Conservation (phyloP, 2,888 invertebrate species). For the Celastrina argiolus region DNA sequence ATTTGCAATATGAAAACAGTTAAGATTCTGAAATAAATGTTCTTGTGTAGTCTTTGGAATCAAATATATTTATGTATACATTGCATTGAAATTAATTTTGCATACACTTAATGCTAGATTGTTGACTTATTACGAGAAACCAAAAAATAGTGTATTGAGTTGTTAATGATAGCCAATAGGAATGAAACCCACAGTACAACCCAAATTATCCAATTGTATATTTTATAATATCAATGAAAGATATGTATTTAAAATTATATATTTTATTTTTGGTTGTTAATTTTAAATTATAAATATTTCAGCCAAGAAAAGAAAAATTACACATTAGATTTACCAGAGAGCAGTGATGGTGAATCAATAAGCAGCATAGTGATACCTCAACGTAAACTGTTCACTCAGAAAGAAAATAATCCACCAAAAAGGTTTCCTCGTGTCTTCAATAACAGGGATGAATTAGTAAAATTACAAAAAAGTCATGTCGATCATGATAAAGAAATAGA, state of each 20-base stretch:
- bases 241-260: not conserved
- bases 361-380: slow-evolving; percentile 62
- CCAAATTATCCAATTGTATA: too few species aligned
- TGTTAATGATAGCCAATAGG: too few species aligned
- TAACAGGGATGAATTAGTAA: slow-evolving; percentile 47
- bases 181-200: too few species aligned
- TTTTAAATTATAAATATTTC: slow-evolving; percentile 34
- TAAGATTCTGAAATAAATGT: too few species aligned
- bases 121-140: too few species aligned
- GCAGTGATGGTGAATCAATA: slow-evolving; percentile 64
- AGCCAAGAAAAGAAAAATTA: slow-evolving; percentile 56
- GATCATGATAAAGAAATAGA: slow-evolving; percentile 44
- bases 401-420: slow-evolving; percentile 46
- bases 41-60: too few species aligned
- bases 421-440: slow-evolving; percentile 46
- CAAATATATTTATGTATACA: too few species aligned
- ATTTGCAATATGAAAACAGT: too few species aligned
- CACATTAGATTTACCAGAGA: slow-evolving; percentile 56
- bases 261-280: not conserved
- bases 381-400: slow-evolving; percentile 55
- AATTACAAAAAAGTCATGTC: slow-evolving; percentile 43
- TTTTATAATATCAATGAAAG: too few species aligned
- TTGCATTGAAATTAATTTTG: too few species aligned
- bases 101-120: too few species aligned
- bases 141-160: too few species aligned